A percentile compares a stretch with the other conserved stretches of the same genome.
Evolutionary conservation across 2,888 invertebrate genomes (phyloP).

Genomic region (Raillietiella orientalis): DNA sequence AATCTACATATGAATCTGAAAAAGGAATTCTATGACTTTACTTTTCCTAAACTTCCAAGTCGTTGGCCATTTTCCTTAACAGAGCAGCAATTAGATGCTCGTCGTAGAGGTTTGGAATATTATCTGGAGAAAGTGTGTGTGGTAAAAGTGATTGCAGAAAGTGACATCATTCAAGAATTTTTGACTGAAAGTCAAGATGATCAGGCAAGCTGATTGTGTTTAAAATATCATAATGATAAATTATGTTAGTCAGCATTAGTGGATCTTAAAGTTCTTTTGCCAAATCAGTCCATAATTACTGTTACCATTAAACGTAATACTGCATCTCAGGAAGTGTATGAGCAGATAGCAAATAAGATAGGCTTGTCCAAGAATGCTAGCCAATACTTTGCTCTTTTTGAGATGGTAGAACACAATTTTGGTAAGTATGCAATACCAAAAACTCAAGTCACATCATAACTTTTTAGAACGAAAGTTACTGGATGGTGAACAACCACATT

Average conservation of each 20-base stretch:
- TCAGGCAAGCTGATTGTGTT: slow-evolving; percentile 9
- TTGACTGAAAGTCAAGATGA: slow-evolving; percentile 69
- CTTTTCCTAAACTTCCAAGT: slow-evolving; percentile 86
- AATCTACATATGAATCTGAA: slow-evolving; percentile 56
- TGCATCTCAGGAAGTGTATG: slow-evolving; percentile 64
- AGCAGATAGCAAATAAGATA: slow-evolving; percentile 50
- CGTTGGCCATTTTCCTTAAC: slow-evolving; percentile 88
- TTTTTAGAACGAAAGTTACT: slow-evolving; percentile 66
- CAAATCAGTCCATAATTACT: slow-evolving; percentile 61
- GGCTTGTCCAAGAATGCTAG: slow-evolving; percentile 43
- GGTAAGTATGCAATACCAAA: slow-evolving; percentile 22
- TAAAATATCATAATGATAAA: no score
- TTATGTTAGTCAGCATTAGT: slow-evolving; percentile 19
- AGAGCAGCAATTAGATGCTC: slow-evolving; percentile 82
- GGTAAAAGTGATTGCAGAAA: slow-evolving; percentile 86
- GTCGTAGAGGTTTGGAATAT: slow-evolving; percentile 76
- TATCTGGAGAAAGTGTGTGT: slow-evolving; percentile 96
- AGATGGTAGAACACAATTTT: slow-evolving; percentile 88
- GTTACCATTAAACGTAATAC: slow-evolving; percentile 63
- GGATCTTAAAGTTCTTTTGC: slow-evolving; percentile 37
- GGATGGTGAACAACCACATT: slow-evolving; percentile 79
- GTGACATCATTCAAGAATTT: slow-evolving; percentile 88
- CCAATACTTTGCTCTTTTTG: slow-evolving; percentile 79
- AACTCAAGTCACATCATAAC: slow-evolving; percentile 5
- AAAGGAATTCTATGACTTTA: slow-evolving; percentile 77